Evolutionary conservation across 2,113 vertebrate species (phyloP).

Genomic region (Eclectus roratus): DNA sequence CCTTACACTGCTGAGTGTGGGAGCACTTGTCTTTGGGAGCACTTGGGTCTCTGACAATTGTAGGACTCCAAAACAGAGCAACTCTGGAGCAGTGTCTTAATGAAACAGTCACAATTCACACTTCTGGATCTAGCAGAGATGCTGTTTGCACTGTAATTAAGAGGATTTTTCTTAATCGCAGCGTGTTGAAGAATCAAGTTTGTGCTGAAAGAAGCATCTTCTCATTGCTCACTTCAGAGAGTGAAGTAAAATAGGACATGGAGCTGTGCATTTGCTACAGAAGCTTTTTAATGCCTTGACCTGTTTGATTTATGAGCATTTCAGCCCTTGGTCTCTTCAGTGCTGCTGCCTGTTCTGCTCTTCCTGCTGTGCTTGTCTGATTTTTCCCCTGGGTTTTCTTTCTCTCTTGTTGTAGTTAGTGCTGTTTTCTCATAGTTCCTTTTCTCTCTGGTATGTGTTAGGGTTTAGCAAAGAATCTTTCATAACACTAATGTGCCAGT

Average conservation of each 20-base stretch:
- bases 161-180: neutral
- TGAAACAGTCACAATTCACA: fast-evolving
- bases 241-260: neutral
- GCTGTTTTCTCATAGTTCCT: neutral
- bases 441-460: neutral
- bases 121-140: neutral
- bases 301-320: neutral
- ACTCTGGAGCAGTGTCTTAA: neutral
- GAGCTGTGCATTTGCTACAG: fast-evolving
- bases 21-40: neutral
- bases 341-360: neutral
- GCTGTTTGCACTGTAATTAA: neutral
- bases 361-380: neutral
- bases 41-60: neutral
- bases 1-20: neutral
- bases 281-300: neutral
- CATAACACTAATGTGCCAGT: fast-evolving
- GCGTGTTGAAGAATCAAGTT: neutral
- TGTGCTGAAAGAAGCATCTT: neutral
- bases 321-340: neutral
- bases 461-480: neutral
- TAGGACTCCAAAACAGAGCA: neutral
- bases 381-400: neutral
- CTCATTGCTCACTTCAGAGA: neutral
- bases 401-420: neutral